Base-by-base conservation (phyloP, 1,140 invertebrate genomes). In the Trichomalopsis sarcophagae region DNA sequence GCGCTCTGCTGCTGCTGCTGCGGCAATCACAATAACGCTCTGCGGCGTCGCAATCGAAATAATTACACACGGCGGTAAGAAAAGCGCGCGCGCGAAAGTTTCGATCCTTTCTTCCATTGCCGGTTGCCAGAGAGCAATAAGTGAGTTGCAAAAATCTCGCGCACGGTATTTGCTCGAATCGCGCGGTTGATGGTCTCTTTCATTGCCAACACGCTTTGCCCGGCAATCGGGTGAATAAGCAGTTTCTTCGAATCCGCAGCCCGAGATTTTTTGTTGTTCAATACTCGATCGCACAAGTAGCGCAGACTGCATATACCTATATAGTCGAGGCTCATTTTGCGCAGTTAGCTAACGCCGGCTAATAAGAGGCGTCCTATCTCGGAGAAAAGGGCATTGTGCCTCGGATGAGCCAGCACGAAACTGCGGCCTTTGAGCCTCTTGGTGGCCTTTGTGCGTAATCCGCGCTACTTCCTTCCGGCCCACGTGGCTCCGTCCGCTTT, bases 401-500 rank as follows among this genome's bases (percentile, higher is more conserved):
- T 55, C 6, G 47, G 5, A 66, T 23, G 50, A 78, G 55, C 76
- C 50, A 17, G 50, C 23, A 27, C 76, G 40, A 78, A 66, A 78
- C 13, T 23, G 3, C 11, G 50, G 50, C 47, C 50, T 78, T 78
- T 78, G 11, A 44, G 44, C 23, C 21, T 73, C 76, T 33, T 80
- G 68, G 76, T 82, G 87, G 71, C 81, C 87, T 90, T 91, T 91
- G 88, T 90, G 78, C 88, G 21, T 75, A 81, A 89, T 88, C 87
- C 86, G 83, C 84, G 82, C 80, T 86, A 87, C 86, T 91, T 92
- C 88, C 91, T 91, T 91, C 89, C 91, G 89, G 87, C 81, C 13
- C 30, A 47, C 84, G 79, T 50, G 50, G 69, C 69, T 47, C 13
- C n/a, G 14, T 4, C 9, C 1, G 33, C 77, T 21, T 62, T 50